Conservation (phyloP, 92 coral and sea anemone species). For the Bergia puertoricense region DNA sequence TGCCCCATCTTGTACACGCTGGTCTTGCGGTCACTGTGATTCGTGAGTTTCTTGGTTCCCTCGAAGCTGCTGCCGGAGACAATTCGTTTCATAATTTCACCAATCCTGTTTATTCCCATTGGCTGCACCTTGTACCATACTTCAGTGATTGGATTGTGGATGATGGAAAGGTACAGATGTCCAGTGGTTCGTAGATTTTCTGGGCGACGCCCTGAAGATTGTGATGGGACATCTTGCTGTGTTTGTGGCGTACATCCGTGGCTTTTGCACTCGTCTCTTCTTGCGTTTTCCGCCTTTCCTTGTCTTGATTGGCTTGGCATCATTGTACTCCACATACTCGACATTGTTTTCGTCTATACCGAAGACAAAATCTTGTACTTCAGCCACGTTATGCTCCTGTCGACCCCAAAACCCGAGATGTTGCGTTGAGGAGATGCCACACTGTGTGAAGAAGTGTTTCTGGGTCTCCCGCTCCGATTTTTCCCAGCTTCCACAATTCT, state of each 20-base stretch:
- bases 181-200: slow-evolving; percentile 13
- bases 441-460: slow-evolving; percentile 40
- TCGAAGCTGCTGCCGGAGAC: not conserved
- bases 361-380: slow-evolving; percentile 10
- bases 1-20: not conserved
- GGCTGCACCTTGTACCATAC: slow-evolving; percentile 31
- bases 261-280: slow-evolving; percentile 19
- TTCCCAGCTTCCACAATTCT: slow-evolving; percentile 43
- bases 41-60: not conserved
- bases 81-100: not conserved
- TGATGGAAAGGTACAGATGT: slow-evolving; percentile 18
- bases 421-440: slow-evolving; percentile 34
- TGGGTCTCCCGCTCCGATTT: slow-evolving; percentile 39
- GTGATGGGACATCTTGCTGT: slow-evolving; percentile 22
- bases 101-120: not conserved
- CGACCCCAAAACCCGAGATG: slow-evolving; percentile 28
- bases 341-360: slow-evolving; percentile 26
- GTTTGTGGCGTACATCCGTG: slow-evolving; percentile 33
- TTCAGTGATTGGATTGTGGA: slow-evolving; percentile 3
- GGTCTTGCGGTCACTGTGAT: not conserved
- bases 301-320: slow-evolving; percentile 24
- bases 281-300: slow-evolving; percentile 8
- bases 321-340: slow-evolving; percentile 20
- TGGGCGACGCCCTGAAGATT: not conserved
- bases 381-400: slow-evolving; percentile 12